phyloP scores from a whole-genome alignment of 2,888 invertebrate species.

The Biston betularia region DNA sequence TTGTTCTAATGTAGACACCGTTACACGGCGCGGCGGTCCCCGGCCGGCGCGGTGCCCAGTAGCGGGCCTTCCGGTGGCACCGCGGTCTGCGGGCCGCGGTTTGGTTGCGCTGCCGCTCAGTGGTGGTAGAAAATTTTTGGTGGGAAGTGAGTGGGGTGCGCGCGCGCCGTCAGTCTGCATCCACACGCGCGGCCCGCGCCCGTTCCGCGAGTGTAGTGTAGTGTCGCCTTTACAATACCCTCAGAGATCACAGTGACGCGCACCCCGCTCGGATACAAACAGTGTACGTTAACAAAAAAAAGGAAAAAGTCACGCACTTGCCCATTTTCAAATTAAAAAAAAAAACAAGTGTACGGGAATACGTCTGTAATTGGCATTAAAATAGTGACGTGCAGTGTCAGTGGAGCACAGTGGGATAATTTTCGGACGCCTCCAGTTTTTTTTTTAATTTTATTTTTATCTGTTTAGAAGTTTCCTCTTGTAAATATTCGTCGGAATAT shows the following conservation, averaged over 20 bases:
- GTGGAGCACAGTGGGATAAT: constrained; percentile 74
- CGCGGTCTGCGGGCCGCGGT: constrained; percentile 66
- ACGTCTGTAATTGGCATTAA: constrained; percentile 83
- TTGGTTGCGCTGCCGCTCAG: constrained; percentile 63
- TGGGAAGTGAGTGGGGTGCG: constrained; percentile 85
- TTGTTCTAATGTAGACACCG: too few species aligned
- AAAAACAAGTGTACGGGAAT: constrained; percentile 69
- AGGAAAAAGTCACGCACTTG: constrained; percentile 58
- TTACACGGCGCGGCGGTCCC: not conserved
- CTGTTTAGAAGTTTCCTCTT: constrained; percentile 56
- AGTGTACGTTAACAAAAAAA: constrained; percentile 73
- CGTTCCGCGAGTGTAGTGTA: constrained; percentile 70
- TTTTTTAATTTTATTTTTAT: constrained; percentile 55
- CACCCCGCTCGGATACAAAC: constrained; percentile 56
- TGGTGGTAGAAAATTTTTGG: constrained; percentile 84
- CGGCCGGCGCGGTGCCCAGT: not conserved
- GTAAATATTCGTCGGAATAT: constrained; percentile 76
- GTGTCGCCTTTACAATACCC: constrained; percentile 54
- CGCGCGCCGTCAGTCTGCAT: constrained; percentile 78
- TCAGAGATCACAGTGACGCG: constrained; percentile 65
- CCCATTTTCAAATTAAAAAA: constrained; percentile 46
- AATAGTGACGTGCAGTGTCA: constrained; percentile 81
- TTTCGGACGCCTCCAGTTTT: constrained; percentile 61
- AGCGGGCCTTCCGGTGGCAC: not conserved
- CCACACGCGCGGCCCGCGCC: constrained; percentile 76